Percentiles rank a stretch among this genome's conserved stretches.
Conservation (phyloP, 1,140 invertebrate species). For the Drosophila nigrodunni region DNA sequence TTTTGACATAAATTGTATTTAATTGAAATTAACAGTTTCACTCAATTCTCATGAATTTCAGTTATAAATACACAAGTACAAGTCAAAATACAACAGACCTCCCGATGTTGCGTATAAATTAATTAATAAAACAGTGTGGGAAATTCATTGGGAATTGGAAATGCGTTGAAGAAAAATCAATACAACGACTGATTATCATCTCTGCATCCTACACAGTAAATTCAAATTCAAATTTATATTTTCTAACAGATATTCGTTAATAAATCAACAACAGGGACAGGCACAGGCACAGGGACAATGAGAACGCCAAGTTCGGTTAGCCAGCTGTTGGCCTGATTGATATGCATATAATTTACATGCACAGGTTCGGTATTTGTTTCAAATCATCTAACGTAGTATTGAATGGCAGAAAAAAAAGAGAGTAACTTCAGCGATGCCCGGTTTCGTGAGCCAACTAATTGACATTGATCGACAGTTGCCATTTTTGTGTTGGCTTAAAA, state of each 20-base stretch:
- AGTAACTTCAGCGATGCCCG: slow-evolving; percentile 8
- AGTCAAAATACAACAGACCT: background rate
- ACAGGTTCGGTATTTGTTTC: slow-evolving; percentile 26
- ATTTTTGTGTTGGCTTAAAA: slow-evolving; percentile 61
- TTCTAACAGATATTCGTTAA: slow-evolving; percentile 32
- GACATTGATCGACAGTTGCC: slow-evolving; percentile 79
- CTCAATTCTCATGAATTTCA: slow-evolving; percentile 8
- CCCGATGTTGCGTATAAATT: slow-evolving; percentile 41
- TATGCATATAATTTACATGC: slow-evolving; percentile 46
- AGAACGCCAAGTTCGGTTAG: background rate
- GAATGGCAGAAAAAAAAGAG: slow-evolving; percentile 2
- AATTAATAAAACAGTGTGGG: slow-evolving; percentile 37
- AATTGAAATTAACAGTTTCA: slow-evolving; percentile 70
- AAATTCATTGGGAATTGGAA: slow-evolving; percentile 45
- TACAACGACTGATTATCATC: slow-evolving; percentile 43
- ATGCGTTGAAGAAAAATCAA: slow-evolving; percentile 64
- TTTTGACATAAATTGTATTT: slow-evolving; percentile 69
- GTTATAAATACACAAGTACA: slow-evolving; percentile 1
- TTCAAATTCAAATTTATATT: slow-evolving; percentile 35
- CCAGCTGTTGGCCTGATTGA: slow-evolving; percentile 50
- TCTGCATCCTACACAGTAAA: slow-evolving; percentile 1
- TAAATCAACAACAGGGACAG: slow-evolving; percentile 30
- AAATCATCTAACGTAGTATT: slow-evolving; percentile 17
- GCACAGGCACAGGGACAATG: no score
- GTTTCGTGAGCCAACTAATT: slow-evolving; percentile 51